Evolutionary conservation across 2,888 invertebrate species (phyloP).

Genomic region (Macrophya alboannulata): DNA sequence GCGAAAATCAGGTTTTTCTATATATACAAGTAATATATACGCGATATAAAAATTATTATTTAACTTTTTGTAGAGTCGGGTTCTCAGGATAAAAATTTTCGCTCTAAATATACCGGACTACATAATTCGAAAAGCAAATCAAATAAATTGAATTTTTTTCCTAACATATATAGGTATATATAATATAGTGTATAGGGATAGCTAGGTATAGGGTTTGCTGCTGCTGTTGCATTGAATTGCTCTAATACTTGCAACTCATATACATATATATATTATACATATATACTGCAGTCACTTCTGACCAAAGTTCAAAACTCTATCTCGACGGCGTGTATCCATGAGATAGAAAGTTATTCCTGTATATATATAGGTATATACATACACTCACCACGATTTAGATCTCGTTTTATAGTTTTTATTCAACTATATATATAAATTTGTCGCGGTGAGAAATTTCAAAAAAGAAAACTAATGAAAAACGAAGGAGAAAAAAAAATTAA

Average conservation of each 20-base stretch:
- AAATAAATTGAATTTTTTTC: neutral
- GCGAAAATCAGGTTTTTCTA: neutral
- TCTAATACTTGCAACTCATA: neutral
- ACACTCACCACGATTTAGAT: neutral
- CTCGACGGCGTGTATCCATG: neutral
- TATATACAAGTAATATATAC: too few relatives aligned
- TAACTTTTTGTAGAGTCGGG: too few relatives aligned
- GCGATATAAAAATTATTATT: too few relatives aligned
- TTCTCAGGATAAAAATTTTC: too few relatives aligned
- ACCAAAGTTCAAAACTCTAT: conserved; percentile 31
- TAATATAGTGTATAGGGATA: too few relatives aligned
- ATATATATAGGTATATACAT: neutral
- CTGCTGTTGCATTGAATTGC: neutral
- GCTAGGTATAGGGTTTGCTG: neutral
- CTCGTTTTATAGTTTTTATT: neutral
- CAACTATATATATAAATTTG: neutral
- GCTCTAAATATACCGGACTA: too few relatives aligned
- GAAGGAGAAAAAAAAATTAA: neutral
- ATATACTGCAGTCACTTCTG: conserved; percentile 3
- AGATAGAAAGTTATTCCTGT: conserved; percentile 12
- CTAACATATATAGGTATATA: neutral
- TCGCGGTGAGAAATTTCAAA: neutral
- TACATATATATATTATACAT: neutral
- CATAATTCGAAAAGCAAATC: neutral
- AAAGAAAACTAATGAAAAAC: neutral